Percentiles rank a stretch among this genome's conserved stretches.
These are phyloP conservation scores for Reticulitermes lucifugus DNA, from an alignment of 2,888 invertebrate species.

Conservation along the genomic window DNA sequence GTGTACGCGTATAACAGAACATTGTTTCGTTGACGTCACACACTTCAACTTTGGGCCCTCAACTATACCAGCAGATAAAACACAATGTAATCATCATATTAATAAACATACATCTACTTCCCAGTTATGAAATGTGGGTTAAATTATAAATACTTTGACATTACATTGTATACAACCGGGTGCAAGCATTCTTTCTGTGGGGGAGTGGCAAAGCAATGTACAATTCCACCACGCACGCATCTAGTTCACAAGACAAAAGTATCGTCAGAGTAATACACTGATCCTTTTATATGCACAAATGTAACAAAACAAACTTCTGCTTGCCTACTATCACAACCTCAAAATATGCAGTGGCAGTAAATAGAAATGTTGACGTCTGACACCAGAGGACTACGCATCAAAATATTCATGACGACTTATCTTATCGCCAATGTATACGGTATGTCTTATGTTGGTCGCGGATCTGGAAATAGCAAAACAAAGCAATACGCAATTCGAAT, in stretches of 20 bases:
- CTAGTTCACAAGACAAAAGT: neutral
- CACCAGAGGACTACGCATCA: neutral
- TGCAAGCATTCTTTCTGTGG: neutral
- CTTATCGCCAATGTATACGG: neutral
- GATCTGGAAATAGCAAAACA: neutral
- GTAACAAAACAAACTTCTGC: neutral
- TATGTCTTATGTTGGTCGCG: neutral
- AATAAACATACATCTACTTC: no score
- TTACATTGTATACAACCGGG: neutral
- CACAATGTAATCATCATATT: no score
- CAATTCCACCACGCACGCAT: slow-evolving; percentile 4
- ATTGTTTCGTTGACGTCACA: no score
- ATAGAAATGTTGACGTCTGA: neutral
- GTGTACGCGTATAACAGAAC: no score
- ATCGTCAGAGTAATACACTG: neutral
- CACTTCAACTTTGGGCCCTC: no score
- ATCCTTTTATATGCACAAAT: neutral
- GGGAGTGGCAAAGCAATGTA: slow-evolving; percentile 14
- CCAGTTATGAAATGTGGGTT: no score
- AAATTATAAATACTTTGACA: no score
- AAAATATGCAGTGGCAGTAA: neutral
- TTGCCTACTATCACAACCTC: neutral
- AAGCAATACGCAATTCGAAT: neutral
- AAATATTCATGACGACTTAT: neutral
- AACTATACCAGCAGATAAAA: no score